A percentile compares a stretch with the other conserved stretches of the same genome.
Evolutionary conservation across 1,140 invertebrate species (phyloP).

Genomic region (Drosophila parabipectinata): DNA sequence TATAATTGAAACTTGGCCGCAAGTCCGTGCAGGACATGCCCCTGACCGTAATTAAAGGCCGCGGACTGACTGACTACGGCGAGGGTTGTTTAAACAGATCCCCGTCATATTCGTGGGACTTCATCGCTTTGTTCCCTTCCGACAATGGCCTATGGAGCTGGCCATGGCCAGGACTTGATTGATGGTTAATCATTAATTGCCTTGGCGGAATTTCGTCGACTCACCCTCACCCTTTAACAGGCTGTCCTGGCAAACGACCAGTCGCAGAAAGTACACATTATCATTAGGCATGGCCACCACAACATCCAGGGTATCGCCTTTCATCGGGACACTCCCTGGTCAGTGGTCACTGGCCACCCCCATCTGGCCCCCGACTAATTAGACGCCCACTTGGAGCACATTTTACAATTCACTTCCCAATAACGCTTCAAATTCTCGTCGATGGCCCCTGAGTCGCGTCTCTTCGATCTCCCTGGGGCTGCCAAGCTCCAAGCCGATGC

Average conservation of each 20-base stretch:
- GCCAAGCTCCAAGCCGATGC: slow-evolving; percentile 71
- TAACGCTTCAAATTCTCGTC: slow-evolving; percentile 47
- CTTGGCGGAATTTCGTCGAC: slow-evolving; percentile 31
- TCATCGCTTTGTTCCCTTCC: background rate
- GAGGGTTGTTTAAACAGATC: slow-evolving; percentile 47
- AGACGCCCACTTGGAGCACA: slow-evolving; percentile 68
- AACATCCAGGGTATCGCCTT: slow-evolving; percentile 53
- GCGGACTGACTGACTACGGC: slow-evolving; percentile 16
- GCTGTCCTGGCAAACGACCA: slow-evolving; percentile 57
- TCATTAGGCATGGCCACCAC: slow-evolving; percentile 58
- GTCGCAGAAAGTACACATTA: slow-evolving; percentile 61
- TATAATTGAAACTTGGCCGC: slow-evolving; percentile 58
- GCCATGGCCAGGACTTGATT: slow-evolving; percentile 25
- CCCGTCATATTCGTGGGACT: slow-evolving; percentile 17
- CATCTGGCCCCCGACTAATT: slow-evolving; percentile 55
- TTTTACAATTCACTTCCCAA: slow-evolving; percentile 75
- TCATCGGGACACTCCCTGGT: slow-evolving; percentile 8
- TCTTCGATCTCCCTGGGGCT: slow-evolving; percentile 25
- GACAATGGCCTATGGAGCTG: background rate
- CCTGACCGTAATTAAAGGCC: slow-evolving; percentile 22
- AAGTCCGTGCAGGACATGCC: slow-evolving; percentile 1
- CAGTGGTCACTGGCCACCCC: background rate
- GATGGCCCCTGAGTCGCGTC: slow-evolving; percentile 26
- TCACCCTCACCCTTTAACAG: slow-evolving; percentile 62
- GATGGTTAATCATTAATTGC: slow-evolving; percentile 33